Evolutionary conservation across 2,888 invertebrate species (phyloP), one percentile per base, ranked within the genome.

Genomic region (Synergus itoensis): DNA sequence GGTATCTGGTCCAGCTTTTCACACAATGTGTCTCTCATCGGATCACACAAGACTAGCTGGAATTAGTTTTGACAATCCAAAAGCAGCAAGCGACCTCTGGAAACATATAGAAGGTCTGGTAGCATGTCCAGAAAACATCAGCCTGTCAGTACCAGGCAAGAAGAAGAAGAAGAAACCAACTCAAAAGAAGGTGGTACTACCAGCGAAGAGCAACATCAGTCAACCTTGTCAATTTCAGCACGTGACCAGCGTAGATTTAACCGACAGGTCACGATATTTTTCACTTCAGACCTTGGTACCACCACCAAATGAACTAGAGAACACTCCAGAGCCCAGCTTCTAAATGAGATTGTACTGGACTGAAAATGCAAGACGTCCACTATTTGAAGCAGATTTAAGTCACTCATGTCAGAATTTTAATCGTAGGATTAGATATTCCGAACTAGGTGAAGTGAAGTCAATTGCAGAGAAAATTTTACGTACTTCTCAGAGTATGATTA

Each of bases 191-290:
- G 93, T 93, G 5, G 94, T 94, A 64, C 92, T 96, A 81, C 96
- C 97, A 28, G 95, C 95, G 75, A 97, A 97, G 91, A 95, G 95
- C 80, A 96, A 97, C 91, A 97, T 97, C 85, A 97, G 97, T 69
- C 95, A 95, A 90, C 97, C 97, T 1, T 97, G 97, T 90, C 96
- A 96, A 89, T 97, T 97, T 92, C 96, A 96, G 87, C 97, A 97
- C 91, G 95, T 97, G 83, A 97, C 96, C 76, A 96, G 95, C 87
- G 95, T 97, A 65, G 96, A 96, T 82, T 93, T 94, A 60, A 94
- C 94, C 79, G 96, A 96, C 88, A 93, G 94, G 82, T 93, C 94
- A 77, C 93, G 95, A 82, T 95, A 95, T 86, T 95, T 94, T 89
- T 95, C 96, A 62, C 93, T 96, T 86, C 95, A 95, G 89, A 95